Base-by-base conservation (phyloP, 2,797 vertebrate species). In the Pterois miles region DNA sequence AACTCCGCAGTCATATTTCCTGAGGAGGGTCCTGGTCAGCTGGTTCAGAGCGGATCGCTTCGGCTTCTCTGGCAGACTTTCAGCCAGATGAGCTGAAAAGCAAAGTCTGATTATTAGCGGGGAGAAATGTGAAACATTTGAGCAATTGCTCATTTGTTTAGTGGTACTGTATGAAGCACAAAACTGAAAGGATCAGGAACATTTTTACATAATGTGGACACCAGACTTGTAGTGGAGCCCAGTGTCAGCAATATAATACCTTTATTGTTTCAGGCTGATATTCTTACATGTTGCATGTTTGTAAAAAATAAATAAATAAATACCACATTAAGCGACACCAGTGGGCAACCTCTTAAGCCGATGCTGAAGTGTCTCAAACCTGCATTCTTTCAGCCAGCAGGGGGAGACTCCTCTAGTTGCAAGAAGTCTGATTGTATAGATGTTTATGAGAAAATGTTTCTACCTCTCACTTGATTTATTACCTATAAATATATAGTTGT, bases 1-100 rank as follows among this genome's bases (percentile, higher is more conserved):
- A 38, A 96, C 95, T 8, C 95, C 96, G 50, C 94, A 95, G 86
- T 92, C 92, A 22, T 97, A 97, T 29, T 92, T 94, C 80, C 92
- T 92, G 36, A 97, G 87, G 4, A 98, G 92, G 9, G 93, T 92
- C 60, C 94, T 87, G 53, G 95, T 97, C 87, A 97, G 93, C 76
- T 94, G 95, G 85, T 95, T 94, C 40, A 96, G 76, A 23, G 94
- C 84, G 0, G 96, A 96, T 25, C 95, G 94, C 86, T 93, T 94
- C 6, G 94, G 93, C 74, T 95, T 94, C 36, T 88, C 86, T 1
- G 84, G 93, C 8, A 82, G 58, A 66, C 91, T 86, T 70, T 91
- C 88, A 67, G 83, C 84, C 86, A 93, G 80, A 83, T 86, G 76
- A 75, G 85, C 93, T 94, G 8, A 43, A 84, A 78, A 6, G 31